Percentiles rank a stretch among this genome's conserved stretches.
These are phyloP conservation scores for Muschampia plurimacula DNA, from an alignment of 2,888 invertebrate species.

Conservation along the genomic window DNA sequence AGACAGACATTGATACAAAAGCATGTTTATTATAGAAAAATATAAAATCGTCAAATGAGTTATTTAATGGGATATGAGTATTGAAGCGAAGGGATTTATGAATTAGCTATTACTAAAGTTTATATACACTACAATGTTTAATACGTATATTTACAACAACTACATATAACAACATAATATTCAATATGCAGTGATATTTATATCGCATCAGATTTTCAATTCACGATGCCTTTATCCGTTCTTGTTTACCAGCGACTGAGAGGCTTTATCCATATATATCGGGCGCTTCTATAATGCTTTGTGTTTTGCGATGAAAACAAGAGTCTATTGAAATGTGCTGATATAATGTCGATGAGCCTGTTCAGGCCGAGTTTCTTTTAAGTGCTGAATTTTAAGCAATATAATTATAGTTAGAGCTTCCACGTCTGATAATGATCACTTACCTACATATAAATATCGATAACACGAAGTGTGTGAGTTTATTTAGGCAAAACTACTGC, in stretches of 20 bases:
- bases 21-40: too few relatives aligned
- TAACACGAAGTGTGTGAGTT: not conserved
- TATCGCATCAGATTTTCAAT: constrained; percentile 20
- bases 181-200: not conserved
- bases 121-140: too few relatives aligned
- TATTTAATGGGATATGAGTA: too few relatives aligned
- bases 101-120: too few relatives aligned
- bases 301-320: constrained; percentile 30
- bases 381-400: constrained; percentile 7
- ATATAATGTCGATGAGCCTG: constrained; percentile 29
- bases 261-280: constrained; percentile 11
- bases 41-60: too few relatives aligned
- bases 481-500: too few relatives aligned
- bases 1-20: too few relatives aligned
- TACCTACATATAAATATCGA: not conserved
- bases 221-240: constrained; percentile 16
- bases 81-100: too few relatives aligned
- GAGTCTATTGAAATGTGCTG: constrained; percentile 36
- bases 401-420: not conserved
- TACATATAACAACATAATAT: too few relatives aligned
- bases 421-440: not conserved
- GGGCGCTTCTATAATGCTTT: constrained; percentile 28
- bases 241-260: constrained; percentile 29
- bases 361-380: constrained; percentile 13
- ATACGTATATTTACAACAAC: too few relatives aligned